Base-by-base conservation (phyloP, 1,140 invertebrate species). In the Eriosoma lanigerum region DNA sequence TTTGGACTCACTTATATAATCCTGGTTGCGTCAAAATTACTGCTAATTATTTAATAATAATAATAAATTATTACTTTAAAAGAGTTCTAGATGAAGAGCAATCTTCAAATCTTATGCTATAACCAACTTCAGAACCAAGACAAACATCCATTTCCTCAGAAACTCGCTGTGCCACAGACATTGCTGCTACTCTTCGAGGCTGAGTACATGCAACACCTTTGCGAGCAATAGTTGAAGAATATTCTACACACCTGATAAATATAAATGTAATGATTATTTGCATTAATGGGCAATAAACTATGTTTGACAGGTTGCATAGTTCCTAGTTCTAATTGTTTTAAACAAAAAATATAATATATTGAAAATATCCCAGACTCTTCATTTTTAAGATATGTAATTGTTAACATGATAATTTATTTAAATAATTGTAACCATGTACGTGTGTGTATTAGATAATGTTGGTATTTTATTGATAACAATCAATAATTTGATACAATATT, bases 31-130 rank as follows among this genome's bases (percentile, higher is more conserved):
- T n/a, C n/a, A n/a, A n/a, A n/a, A n/a, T n/a, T n/a, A n/a, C n/a
- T n/a, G 46, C 12, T n/a, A 17, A 29, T 48, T 66, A 60, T 26
- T 64, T 0, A 64, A 64, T 62, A 62, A 17, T 1, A 9, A 26
- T 1, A 19, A 29, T 46, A 21, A 50, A 26, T 29, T 19, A 86
- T 85, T 87, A 91, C 89, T 93, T 93, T 4, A 94, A 86, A 56
- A 98, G 88, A 0, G 98, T 99, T 86, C 94, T 96, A 0, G 94
- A 89, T 19, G 95, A 96, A 26, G 97, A 98, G 84, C 97, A 99
- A 87, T 99, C 98, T 88, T 99, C 98, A 86, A 99, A 99, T 89
- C 98, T 93, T 84, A 99, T 99, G 84, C 94, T 98, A 86, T 99
- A 99, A 81, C 98, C 98, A 21, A 99, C 98, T 90, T 99, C 95